These are phyloP conservation scores for Eueides isabella DNA, from an alignment of 1,140 invertebrate genomes.

Conservation along the genomic window DNA sequence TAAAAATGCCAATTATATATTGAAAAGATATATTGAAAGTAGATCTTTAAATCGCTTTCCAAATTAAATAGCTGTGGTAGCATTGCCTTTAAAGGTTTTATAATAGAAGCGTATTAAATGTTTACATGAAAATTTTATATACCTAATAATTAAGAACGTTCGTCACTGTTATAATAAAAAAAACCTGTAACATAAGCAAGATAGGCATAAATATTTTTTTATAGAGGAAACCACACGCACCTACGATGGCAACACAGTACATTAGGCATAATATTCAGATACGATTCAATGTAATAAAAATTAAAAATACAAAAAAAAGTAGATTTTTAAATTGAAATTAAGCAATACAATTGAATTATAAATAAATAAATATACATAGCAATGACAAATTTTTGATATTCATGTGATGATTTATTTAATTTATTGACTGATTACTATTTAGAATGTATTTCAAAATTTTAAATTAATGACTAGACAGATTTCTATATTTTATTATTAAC, in stretches of 20 bases:
- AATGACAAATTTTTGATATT: background rate
- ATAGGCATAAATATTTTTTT: constrained; percentile 25
- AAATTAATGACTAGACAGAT: background rate
- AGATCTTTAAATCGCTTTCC: background rate
- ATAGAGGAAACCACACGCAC: constrained; percentile 28
- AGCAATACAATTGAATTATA: background rate
- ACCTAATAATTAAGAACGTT: background rate
- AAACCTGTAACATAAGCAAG: background rate
- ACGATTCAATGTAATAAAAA: constrained; percentile 9
- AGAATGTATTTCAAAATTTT: background rate
- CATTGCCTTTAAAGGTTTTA: background rate
- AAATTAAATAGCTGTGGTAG: background rate
- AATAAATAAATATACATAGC: background rate
- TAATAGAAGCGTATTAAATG: background rate
- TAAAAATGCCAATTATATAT: background rate
- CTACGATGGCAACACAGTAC: constrained; percentile 23
- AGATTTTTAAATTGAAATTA: constrained; percentile 3
- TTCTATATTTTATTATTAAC: background rate
- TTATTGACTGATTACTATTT: constrained; percentile 5
- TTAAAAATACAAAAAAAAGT: constrained; percentile 14
- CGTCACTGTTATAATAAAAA: background rate
- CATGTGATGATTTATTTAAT: background rate
- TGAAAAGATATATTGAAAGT: background rate
- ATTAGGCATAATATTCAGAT: constrained; percentile 7
- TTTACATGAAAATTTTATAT: background rate